Percentiles rank a stretch among this genome's conserved stretches.
Evolutionary conservation across 2,888 invertebrate species (phyloP).

Genomic region (Temnothorax ravouxi): DNA sequence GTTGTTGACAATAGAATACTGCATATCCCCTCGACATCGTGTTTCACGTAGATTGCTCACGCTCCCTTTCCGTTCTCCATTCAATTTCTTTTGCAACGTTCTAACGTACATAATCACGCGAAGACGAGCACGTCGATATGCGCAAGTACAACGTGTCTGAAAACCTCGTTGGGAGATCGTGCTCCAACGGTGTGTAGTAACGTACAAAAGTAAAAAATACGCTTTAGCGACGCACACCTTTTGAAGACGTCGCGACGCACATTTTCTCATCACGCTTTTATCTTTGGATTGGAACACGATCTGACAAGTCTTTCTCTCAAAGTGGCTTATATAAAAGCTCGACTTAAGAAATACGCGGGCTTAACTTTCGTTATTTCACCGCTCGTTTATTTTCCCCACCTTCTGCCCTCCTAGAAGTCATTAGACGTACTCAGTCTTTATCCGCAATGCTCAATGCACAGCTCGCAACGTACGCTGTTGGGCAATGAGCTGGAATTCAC

Average conservation of each 20-base stretch:
- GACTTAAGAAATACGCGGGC: slow-evolving; percentile 64
- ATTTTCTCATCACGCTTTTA: slow-evolving; percentile 23
- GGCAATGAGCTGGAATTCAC: slow-evolving; percentile 64
- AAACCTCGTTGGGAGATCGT: slow-evolving; percentile 70
- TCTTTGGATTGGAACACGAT: slow-evolving; percentile 69
- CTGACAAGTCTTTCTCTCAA: slow-evolving; percentile 62
- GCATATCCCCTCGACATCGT: slow-evolving; percentile 65
- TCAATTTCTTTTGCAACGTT: slow-evolving; percentile 44
- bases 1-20: slow-evolving; percentile 69
- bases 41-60: slow-evolving; percentile 51
- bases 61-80: slow-evolving; percentile 15
- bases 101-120: slow-evolving; percentile 33
- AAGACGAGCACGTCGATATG: slow-evolving; percentile 57
- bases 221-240: slow-evolving; percentile 43
- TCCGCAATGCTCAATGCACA: slow-evolving; percentile 59
- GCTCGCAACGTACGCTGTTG: slow-evolving; percentile 31
- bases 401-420: slow-evolving; percentile 55
- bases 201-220: slow-evolving; percentile 76
- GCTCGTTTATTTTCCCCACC: slow-evolving; percentile 30
- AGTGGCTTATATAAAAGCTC: slow-evolving; percentile 65
- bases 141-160: slow-evolving; percentile 58
- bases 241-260: slow-evolving; percentile 26
- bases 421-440: slow-evolving; percentile 75
- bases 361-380: slow-evolving; percentile 57
- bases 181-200: slow-evolving; percentile 67